Conservation (phyloP, 1,140 invertebrate species). For the Lepidurus apus region DNA sequence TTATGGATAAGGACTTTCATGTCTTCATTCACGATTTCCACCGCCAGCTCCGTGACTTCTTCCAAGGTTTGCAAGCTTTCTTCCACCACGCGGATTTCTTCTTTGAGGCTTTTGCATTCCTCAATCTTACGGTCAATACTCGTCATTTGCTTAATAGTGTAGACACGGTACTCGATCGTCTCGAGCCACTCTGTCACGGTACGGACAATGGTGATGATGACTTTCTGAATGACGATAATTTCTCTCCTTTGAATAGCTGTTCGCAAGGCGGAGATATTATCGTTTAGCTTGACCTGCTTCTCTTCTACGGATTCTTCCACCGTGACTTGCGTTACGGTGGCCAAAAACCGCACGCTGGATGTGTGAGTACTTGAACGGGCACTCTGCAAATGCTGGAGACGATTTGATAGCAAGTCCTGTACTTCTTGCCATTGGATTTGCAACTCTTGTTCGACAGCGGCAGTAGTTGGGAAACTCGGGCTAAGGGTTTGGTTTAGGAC, state of each 20-base stretch:
- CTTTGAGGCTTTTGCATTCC: conserved; percentile 41
- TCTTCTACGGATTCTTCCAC: conserved; percentile 52
- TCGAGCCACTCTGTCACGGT: conserved; percentile 73
- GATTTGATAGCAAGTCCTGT: conserved; percentile 47
- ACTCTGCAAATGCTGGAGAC: conserved; percentile 50
- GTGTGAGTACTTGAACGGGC: conserved; percentile 49
- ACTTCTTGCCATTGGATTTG: conserved; percentile 41
- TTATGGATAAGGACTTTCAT: conserved; percentile 47
- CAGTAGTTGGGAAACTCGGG: not conserved
- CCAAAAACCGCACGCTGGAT: conserved; percentile 55
- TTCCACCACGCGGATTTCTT: conserved; percentile 38
- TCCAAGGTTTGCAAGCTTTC: conserved; percentile 38
- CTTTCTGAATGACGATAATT: conserved; percentile 55
- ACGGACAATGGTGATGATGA: conserved; percentile 64
- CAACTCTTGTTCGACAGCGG: conserved; percentile 27
- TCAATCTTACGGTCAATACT: conserved; percentile 49
- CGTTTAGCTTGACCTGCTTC: conserved; percentile 49
- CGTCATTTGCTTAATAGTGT: conserved; percentile 54
- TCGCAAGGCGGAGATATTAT: conserved; percentile 56
- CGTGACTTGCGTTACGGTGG: conserved; percentile 52
- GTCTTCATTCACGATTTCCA: conserved; percentile 49
- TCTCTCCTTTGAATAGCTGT: conserved; percentile 59
- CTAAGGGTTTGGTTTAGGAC: conserved; percentile 14
- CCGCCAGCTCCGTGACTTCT: conserved; percentile 45
- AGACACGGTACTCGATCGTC: conserved; percentile 72